phyloP scores from a whole-genome alignment of 2,113 vertebrate genomes.

The Paradoxurus hermaphroditus region DNA sequence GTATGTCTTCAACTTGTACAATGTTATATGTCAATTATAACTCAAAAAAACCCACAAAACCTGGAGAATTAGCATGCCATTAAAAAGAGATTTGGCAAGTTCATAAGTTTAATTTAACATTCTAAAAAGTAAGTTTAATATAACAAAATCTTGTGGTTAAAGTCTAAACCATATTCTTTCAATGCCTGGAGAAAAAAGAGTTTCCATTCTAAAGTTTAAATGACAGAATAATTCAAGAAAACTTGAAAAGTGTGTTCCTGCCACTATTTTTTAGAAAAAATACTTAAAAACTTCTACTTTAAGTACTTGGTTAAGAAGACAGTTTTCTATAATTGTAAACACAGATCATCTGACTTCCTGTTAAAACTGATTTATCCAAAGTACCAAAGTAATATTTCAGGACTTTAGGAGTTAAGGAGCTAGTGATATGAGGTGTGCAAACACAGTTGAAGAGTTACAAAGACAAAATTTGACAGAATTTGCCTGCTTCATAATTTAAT shows the following conservation, averaged over 20 bases:
- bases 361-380: background rate
- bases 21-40: background rate
- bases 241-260: background rate
- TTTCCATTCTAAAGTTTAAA: background rate
- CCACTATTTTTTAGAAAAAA: constrained; percentile 16
- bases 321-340: background rate
- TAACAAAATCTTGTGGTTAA: background rate
- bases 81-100: background rate
- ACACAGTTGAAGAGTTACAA: background rate
- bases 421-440: background rate
- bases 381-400: background rate
- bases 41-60: background rate
- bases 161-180: background rate
- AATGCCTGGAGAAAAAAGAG: background rate
- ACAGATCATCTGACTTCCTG: background rate
- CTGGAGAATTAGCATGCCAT: background rate
- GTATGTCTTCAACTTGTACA: background rate
- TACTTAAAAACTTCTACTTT: background rate
- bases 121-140: background rate
- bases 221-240: background rate
- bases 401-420: background rate
- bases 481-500: background rate
- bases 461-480: background rate
- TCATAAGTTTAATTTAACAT: background rate
- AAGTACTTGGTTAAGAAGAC: background rate